phyloP scores from a whole-genome alignment of 2,888 invertebrate species.

The Furcula furcula region DNA sequence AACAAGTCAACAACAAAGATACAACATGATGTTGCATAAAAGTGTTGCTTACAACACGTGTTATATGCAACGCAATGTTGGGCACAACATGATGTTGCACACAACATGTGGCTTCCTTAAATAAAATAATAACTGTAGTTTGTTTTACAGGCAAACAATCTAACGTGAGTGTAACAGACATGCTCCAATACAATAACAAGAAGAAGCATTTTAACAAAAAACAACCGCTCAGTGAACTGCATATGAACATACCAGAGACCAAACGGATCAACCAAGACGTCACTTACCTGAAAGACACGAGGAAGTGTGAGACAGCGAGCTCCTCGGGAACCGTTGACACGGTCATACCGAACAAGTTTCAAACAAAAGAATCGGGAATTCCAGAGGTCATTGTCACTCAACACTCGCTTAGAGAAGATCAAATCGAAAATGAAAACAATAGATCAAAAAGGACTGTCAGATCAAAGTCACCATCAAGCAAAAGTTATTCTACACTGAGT shows the following conservation, averaged over 20 bases:
- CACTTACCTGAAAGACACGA: slow-evolving; percentile 50
- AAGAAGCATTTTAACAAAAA: slow-evolving; percentile 44
- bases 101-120: too few species aligned
- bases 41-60: too few species aligned
- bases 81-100: too few species aligned
- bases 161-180: slow-evolving; percentile 59
- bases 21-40: too few species aligned
- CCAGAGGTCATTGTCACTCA: slow-evolving; percentile 48
- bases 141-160: slow-evolving; percentile 59
- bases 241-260: slow-evolving; percentile 49
- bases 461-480: slow-evolving; percentile 64
- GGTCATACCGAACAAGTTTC: slow-evolving; percentile 51
- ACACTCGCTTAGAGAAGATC: slow-evolving; percentile 20
- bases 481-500: slow-evolving; percentile 62
- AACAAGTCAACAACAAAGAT: too few species aligned
- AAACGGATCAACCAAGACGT: slow-evolving; percentile 36
- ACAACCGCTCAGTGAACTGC: slow-evolving; percentile 53
- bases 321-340: slow-evolving; percentile 58
- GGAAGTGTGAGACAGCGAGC: slow-evolving; percentile 50
- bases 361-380: slow-evolving; percentile 31
- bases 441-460: slow-evolving; percentile 34
- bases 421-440: slow-evolving; percentile 16
- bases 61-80: too few species aligned
- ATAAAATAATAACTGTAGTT: too few species aligned
- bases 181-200: slow-evolving; percentile 51